phyloP scores from a whole-genome alignment of 2,888 invertebrate genomes.

The Plebejus melissa region DNA sequence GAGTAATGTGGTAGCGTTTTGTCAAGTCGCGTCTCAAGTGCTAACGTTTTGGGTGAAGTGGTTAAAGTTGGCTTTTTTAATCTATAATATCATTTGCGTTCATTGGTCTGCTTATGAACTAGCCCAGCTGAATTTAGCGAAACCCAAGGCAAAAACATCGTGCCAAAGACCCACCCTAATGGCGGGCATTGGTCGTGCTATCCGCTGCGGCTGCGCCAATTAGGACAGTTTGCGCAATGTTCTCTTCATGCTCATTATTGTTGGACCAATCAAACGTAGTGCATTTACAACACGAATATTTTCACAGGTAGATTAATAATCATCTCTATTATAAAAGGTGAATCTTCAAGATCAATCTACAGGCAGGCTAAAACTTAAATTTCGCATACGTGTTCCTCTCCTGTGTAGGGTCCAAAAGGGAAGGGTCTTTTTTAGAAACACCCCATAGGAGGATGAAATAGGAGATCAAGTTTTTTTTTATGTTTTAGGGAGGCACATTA shows the following conservation, averaged over 20 bases:
- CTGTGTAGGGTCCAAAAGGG: background rate
- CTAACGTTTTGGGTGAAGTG: too few species aligned
- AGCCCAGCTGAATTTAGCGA: background rate
- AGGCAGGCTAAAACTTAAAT: background rate
- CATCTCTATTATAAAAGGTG: background rate
- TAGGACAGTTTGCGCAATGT: conserved; percentile 29
- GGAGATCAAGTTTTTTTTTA: background rate
- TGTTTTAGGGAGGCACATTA: background rate
- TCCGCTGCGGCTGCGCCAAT: conserved; percentile 20
- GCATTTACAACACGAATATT: background rate
- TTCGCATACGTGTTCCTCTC: background rate
- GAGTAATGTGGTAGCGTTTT: too few species aligned
- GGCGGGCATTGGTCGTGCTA: conserved; percentile 56
- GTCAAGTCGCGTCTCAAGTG: too few species aligned
- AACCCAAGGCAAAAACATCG: background rate
- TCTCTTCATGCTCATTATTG: background rate
- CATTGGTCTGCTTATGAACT: too few species aligned
- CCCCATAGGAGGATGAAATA: background rate
- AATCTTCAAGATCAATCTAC: background rate
- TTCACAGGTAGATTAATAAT: background rate
- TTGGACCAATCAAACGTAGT: background rate
- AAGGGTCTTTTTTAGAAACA: background rate
- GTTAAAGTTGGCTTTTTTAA: too few species aligned
- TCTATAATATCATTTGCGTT: too few species aligned
- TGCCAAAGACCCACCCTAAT: conserved; percentile 36